These are phyloP conservation scores for Chromobotia macracanthus DNA, from an alignment of 2,797 vertebrate species.

Conservation along the genomic window DNA sequence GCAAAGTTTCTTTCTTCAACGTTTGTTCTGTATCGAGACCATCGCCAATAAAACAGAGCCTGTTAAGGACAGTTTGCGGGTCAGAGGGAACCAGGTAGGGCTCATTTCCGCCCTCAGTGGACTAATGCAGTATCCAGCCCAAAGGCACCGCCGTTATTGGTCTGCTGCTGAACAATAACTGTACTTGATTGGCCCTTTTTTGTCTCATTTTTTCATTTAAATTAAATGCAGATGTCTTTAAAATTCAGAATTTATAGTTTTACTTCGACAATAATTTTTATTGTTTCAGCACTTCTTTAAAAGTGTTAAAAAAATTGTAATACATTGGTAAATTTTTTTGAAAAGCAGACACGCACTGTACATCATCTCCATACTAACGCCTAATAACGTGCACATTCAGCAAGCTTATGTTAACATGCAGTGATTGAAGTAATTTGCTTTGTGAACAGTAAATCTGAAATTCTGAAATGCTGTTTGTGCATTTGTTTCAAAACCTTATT, in stretches of 20 bases:
- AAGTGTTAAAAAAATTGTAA: background rate
- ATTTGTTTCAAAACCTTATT: background rate
- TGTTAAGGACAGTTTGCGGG: background rate
- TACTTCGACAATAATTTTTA: background rate
- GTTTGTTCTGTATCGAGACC: background rate
- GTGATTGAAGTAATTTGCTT: conserved; percentile 34
- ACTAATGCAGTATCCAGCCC: conserved; percentile 29
- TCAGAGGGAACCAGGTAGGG: background rate
- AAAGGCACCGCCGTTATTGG: conserved; percentile 1
- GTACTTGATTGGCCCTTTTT: conserved; percentile 1
- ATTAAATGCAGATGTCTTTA: conserved; percentile 20
- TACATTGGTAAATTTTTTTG: background rate
- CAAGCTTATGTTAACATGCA: conserved; percentile 19
- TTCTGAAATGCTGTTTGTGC: background rate
- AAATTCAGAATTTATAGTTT: background rate
- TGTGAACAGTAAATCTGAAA: conserved; percentile 15
- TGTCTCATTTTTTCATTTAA: conserved; percentile 1
- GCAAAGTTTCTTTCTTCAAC: conserved; percentile 20
- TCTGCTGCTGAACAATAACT: conserved; percentile 27
- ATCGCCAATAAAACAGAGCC: background rate
- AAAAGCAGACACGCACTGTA: background rate
- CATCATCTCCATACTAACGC: background rate
- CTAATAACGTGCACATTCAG: background rate
- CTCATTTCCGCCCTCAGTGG: conserved; percentile 15
- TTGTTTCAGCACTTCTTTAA: background rate